Base-by-base conservation (phyloP, 2,113 vertebrate genomes). In the Ifrita kowaldi region DNA sequence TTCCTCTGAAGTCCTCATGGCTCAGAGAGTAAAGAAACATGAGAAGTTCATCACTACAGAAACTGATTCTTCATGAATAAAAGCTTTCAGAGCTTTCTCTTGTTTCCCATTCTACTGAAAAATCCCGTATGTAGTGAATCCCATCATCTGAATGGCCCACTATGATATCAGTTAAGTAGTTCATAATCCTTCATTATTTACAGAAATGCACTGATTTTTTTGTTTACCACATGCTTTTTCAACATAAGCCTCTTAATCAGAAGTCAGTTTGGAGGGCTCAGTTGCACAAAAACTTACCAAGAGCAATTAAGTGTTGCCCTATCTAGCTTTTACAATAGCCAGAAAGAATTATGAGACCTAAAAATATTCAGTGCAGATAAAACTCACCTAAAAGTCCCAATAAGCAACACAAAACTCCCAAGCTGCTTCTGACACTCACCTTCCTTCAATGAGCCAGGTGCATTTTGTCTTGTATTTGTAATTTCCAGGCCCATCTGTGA, bases 401-500 rank as follows among this genome's bases (percentile, higher is more conserved):
- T 4, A 42, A 71, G 11, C 24, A 80, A 21, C 46, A 56, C 7
- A 50, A 42, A 76, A 70, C 8, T 49, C 15, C 28, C 30, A n/a
- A 49, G 47, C 13, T 24, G 26, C 19, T 91, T 71, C 41, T 5
- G 44, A 98, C 22, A 89, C 99, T 99, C 96, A 99, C 99, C 98
- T 98, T 97, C 99, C 99, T 93, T 99, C 99, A 57, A 99, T 99
- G 8, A 99, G 99, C 99, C 99, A 99, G 1, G 99, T 99, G 95
- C 99, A 99, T 87, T 99, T 99, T 7, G 99, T 99, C 98, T 99
- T 99, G 97, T 99, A 99, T 95, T 99, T 99, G 96, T 99, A 99
- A 98, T 99, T 99, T 53, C 99, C 99, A 71, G 99, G 99, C 92
- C 99, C 99, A 83, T 99, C 99, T 2, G 99, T 99, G 92, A 99